Conservation (phyloP, 2,797 vertebrate genomes). For the Varecia variegata region DNA sequence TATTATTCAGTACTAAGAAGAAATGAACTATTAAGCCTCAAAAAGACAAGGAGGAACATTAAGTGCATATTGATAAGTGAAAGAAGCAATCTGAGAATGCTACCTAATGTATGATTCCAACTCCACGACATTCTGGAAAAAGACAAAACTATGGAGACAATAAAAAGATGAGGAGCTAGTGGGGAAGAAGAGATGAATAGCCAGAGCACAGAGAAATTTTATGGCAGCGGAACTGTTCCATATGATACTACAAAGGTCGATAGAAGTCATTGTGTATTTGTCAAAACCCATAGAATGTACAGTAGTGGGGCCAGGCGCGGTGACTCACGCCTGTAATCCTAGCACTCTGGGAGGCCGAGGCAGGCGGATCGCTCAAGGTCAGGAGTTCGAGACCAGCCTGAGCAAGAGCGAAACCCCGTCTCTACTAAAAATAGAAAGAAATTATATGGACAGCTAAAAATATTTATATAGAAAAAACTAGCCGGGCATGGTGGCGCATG, state of each 20-base stretch:
- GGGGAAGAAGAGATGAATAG: neutral
- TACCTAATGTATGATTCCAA: neutral
- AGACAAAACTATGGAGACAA: neutral
- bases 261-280: neutral
- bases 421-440: too few relatives aligned
- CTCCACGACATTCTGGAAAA: neutral
- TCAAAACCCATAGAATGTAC: neutral
- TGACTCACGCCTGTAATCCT: too few relatives aligned
- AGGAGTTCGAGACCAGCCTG: too few relatives aligned
- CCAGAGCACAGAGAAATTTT: neutral
- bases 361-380: too few relatives aligned
- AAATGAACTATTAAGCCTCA: neutral
- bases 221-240: neutral
- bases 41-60: neutral
- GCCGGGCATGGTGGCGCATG: too few relatives aligned
- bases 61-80: neutral
- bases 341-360: too few relatives aligned
- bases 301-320: too few relatives aligned
- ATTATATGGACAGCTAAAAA: too few relatives aligned
- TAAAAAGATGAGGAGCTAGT: neutral
- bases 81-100: neutral
- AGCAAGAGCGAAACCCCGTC: too few relatives aligned
- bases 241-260: neutral
- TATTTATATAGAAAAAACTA: too few relatives aligned
- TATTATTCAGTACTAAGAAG: neutral